phyloP scores from a whole-genome alignment of 2,888 invertebrate genomes.

The Mongoloraphidia duomilia region DNA sequence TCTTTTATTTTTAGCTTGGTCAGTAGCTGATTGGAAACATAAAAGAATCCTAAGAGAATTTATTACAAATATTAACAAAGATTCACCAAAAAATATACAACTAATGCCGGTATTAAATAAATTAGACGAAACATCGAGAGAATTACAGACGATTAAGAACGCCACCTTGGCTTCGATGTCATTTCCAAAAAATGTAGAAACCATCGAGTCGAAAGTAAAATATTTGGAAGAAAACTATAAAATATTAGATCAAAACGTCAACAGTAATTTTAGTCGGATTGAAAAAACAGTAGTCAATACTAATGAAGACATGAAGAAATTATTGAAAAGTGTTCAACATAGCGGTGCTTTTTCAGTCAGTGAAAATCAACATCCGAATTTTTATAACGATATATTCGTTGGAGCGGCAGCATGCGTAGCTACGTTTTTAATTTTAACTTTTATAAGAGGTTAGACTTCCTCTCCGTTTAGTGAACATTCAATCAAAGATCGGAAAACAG shows the following conservation, averaged over 20 bases:
- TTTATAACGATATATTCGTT: too few species aligned
- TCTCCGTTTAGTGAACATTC: too few species aligned
- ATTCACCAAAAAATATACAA: neutral
- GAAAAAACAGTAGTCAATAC: neutral
- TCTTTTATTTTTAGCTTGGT: neutral
- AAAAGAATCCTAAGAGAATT: neutral
- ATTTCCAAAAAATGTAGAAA: neutral
- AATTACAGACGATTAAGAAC: neutral
- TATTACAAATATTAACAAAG: neutral
- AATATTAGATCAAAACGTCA: neutral
- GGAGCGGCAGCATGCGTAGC: too few species aligned
- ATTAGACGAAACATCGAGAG: neutral
- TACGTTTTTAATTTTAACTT: too few species aligned
- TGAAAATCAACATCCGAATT: too few species aligned
- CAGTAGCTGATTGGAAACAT: slow-evolving; percentile 1
- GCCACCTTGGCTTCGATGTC: neutral
- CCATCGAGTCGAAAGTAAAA: neutral
- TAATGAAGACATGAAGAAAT: neutral
- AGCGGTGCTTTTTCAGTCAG: too few species aligned
- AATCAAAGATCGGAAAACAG: too few species aligned
- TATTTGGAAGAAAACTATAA: neutral
- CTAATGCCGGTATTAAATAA: neutral
- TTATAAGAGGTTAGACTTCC: too few species aligned
- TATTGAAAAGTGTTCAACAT: too few species aligned
- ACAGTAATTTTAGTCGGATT: neutral